These are phyloP conservation scores for Dyspetes luteomarginatus DNA, from an alignment of 2,888 invertebrate genomes.

Conservation along the genomic window DNA sequence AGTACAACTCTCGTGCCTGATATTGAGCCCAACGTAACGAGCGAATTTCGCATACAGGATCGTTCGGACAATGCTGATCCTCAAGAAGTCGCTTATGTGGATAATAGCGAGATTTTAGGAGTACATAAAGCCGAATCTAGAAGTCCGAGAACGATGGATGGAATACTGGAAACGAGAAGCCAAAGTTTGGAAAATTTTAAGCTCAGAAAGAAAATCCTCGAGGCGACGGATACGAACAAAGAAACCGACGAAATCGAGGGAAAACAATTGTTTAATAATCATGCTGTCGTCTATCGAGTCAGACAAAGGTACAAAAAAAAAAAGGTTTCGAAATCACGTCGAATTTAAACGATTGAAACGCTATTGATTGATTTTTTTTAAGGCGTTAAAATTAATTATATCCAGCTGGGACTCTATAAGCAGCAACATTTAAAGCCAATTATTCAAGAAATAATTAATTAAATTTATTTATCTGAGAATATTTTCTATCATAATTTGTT, in stretches of 20 bases:
- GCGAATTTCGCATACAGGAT: constrained; percentile 71
- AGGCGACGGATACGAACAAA: constrained; percentile 67
- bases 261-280: constrained; percentile 77
- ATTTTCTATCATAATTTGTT: not conserved
- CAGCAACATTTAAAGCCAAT: too few species aligned
- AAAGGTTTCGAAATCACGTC: not conserved
- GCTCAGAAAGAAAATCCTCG: constrained; percentile 72
- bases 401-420: too few species aligned
- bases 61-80: constrained; percentile 71
- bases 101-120: constrained; percentile 37
- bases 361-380: too few species aligned
- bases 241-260: constrained; percentile 65
- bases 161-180: constrained; percentile 69
- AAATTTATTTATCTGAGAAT: not conserved
- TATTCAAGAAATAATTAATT: too few species aligned
- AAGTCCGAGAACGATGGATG: constrained; percentile 40
- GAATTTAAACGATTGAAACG: too few species aligned
- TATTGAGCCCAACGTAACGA: constrained; percentile 55
- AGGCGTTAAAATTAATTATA: too few species aligned
- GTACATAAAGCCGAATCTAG: constrained; percentile 46
- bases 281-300: constrained; percentile 79
- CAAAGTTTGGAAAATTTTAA: constrained; percentile 78
- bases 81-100: constrained; percentile 37
- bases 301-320: constrained; percentile 74
- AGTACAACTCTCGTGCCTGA: constrained; percentile 48